A percentile compares a stretch with the other conserved stretches of the same genome.
Conservation (phyloP, 2,797 vertebrate genomes). For the Hyperoplus lanceolatus region DNA sequence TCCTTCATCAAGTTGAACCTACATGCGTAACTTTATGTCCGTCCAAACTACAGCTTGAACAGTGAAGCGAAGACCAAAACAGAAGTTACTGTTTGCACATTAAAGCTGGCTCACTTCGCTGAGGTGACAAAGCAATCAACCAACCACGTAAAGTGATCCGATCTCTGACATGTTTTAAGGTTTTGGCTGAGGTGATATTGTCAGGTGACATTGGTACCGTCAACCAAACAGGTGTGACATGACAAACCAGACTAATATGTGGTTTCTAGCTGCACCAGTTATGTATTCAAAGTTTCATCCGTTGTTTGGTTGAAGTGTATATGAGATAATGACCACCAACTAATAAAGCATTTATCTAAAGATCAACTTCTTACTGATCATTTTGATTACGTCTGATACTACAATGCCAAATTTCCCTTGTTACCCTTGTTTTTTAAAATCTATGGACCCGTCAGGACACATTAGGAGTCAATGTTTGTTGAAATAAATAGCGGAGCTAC, state of each 20-base stretch:
- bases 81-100: not conserved
- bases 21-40: not conserved
- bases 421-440: not conserved
- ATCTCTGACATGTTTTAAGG: not conserved
- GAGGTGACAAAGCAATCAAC: not conserved
- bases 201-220: not conserved
- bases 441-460: not conserved
- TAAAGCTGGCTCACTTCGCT: not conserved
- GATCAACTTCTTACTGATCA: not conserved
- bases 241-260: not conserved
- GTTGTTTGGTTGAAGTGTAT: not conserved
- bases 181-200: not conserved
- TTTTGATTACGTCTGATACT: not conserved
- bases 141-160: not conserved
- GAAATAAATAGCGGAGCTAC: slow-evolving; percentile 17
- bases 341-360: not conserved
- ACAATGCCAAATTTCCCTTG: not conserved
- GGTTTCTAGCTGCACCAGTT: not conserved
- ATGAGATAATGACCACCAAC: not conserved
- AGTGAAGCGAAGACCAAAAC: not conserved
- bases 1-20: not conserved
- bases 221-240: not conserved
- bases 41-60: not conserved
- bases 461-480: not conserved
- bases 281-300: not conserved